phyloP scores from a whole-genome alignment of 2,113 vertebrate species.

The Scortum barcoo region DNA sequence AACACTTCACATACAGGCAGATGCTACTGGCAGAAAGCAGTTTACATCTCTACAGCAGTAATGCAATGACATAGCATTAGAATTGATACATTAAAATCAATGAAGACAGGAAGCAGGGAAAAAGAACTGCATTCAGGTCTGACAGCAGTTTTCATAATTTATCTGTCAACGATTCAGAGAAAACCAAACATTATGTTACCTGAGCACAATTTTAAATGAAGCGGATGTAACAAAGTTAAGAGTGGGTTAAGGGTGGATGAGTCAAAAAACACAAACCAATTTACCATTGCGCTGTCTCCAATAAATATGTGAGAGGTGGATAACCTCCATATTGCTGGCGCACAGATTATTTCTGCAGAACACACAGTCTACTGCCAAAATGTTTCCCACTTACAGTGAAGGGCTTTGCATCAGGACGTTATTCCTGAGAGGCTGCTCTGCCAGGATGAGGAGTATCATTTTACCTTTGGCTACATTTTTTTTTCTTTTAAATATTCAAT shows the following conservation, averaged over 20 bases:
- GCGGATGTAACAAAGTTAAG: slow-evolving; percentile 25
- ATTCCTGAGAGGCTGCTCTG: not conserved
- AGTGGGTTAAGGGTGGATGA: slow-evolving; percentile 29
- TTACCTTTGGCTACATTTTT: slow-evolving; percentile 1
- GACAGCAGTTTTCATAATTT: slow-evolving; percentile 32
- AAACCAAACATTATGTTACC: slow-evolving; percentile 22
- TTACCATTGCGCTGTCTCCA: slow-evolving; percentile 30
- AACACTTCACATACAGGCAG: not conserved
- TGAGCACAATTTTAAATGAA: slow-evolving; percentile 29
- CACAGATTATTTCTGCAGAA: slow-evolving; percentile 22
- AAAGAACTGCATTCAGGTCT: not conserved
- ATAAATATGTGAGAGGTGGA: slow-evolving; percentile 32
- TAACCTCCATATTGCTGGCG: slow-evolving; percentile 26
- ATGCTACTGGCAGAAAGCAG: not conserved
- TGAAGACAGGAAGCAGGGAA: not conserved
- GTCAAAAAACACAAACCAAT: slow-evolving; percentile 29
- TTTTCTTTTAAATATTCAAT: slow-evolving; percentile 35
- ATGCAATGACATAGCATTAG: not conserved
- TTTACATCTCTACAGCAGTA: not conserved
- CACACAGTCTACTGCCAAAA: slow-evolving; percentile 23
- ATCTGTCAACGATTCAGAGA: slow-evolving; percentile 27
- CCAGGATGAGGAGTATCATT: slow-evolving; percentile 15
- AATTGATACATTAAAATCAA: slow-evolving; percentile 3
- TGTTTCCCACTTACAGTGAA: slow-evolving; percentile 7
- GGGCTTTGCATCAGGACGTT: not conserved